These are phyloP conservation scores for Plecotus auritus DNA, from an alignment of 2,113 vertebrate species.

Conservation along the genomic window DNA sequence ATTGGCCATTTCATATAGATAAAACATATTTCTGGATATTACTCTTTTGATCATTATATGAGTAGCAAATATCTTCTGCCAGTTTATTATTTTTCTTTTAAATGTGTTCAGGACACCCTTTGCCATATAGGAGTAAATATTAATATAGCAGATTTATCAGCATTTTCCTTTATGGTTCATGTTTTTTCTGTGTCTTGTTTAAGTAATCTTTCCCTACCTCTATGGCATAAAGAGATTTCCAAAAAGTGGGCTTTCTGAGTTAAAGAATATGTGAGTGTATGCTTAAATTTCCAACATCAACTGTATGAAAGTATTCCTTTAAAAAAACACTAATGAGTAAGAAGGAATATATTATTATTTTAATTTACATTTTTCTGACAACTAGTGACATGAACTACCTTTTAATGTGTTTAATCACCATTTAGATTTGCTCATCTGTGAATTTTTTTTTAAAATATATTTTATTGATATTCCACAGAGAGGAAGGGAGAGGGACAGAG, in stretches of 20 bases:
- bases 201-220: neutral
- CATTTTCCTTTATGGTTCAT: neutral
- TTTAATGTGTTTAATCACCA: neutral
- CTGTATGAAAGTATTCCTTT: neutral
- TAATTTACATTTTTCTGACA: neutral
- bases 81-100: slow-evolving; percentile 26
- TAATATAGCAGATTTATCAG: neutral
- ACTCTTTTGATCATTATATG: slow-evolving; percentile 17
- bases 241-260: neutral
- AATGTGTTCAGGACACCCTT: neutral
- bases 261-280: neutral
- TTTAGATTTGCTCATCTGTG: slow-evolving; percentile 28
- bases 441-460: too few species aligned
- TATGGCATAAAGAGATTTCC: neutral
- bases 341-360: slow-evolving; percentile 17
- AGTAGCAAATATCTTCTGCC: neutral
- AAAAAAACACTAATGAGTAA: neutral
- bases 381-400: neutral
- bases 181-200: slow-evolving; percentile 5
- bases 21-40: slow-evolving; percentile 9
- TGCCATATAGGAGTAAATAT: neutral
- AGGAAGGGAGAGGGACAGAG: too few species aligned
- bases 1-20: neutral
- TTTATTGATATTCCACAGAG: too few species aligned
- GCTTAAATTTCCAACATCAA: neutral